Conservation (phyloP, 2,797 vertebrate genomes). For the Artibeus lituratus region DNA sequence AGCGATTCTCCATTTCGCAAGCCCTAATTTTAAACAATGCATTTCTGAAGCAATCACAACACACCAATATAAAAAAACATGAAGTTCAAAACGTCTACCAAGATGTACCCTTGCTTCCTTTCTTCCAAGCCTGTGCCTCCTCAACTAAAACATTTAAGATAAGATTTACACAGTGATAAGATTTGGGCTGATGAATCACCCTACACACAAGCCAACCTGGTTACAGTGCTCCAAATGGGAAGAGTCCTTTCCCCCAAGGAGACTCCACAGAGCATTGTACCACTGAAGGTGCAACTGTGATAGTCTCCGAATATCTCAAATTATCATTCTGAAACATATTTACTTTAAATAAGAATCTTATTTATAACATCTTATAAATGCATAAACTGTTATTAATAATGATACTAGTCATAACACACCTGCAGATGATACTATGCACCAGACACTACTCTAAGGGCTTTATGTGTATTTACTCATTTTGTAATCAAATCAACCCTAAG, state of each 20-base stretch:
- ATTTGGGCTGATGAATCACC: neutral
- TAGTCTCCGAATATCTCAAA: neutral
- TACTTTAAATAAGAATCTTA: neutral
- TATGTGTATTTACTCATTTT: neutral
- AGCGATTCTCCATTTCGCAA: neutral
- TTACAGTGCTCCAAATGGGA: neutral
- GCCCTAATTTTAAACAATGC: neutral
- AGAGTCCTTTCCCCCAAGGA: neutral
- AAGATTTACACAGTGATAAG: neutral
- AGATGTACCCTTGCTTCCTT: neutral
- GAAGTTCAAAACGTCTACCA: neutral
- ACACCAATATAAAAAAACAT: neutral
- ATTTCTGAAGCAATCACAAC: neutral
- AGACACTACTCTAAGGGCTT: neutral
- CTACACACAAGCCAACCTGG: too few relatives aligned
- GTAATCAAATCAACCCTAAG: neutral
- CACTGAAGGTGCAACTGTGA: neutral
- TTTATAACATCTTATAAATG: neutral
- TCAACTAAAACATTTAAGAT: constrained; percentile 11
- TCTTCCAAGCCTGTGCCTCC: neutral
- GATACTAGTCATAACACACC: neutral
- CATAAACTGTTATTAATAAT: neutral
- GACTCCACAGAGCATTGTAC: neutral
- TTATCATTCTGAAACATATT: neutral
- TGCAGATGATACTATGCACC: neutral